These are phyloP conservation scores for Amblyornis subalaris DNA, from an alignment of 2,113 vertebrate species.

Conservation along the genomic window DNA sequence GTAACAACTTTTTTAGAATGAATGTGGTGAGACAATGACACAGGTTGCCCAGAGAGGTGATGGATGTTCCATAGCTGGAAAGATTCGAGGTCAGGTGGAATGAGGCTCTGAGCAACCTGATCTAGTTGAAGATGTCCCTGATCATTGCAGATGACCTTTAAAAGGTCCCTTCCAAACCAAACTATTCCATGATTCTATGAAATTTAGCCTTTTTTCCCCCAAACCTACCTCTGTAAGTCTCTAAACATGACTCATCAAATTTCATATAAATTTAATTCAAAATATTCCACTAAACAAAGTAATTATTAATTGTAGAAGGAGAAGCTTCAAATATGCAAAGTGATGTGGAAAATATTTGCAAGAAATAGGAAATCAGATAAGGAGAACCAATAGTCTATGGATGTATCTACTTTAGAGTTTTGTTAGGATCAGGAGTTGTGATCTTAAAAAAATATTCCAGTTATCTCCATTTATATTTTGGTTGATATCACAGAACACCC, in stretches of 20 bases:
- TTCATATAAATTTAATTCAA: background rate
- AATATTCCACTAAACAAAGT: background rate
- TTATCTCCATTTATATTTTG: background rate
- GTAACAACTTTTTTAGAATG: background rate
- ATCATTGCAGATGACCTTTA: background rate
- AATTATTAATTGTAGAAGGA: background rate
- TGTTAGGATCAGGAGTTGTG: background rate
- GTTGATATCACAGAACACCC: background rate
- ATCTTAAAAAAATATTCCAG: background rate
- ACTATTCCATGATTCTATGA: background rate
- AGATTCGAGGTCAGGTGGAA: background rate
- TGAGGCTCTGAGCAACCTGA: background rate
- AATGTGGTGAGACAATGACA: background rate
- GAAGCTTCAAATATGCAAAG: background rate
- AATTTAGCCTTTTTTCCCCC: background rate
- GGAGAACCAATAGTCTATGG: background rate
- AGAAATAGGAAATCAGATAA: background rate
- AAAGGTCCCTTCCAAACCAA: background rate
- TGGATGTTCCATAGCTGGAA: background rate
- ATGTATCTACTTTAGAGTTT: background rate
- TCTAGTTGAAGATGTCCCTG: background rate
- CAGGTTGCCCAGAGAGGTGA: background rate
- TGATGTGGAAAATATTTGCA: background rate
- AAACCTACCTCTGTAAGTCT: fast-evolving
- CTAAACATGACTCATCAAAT: background rate